phyloP scores from a whole-genome alignment of 2,888 invertebrate species.

The Alsophila aescularia region DNA sequence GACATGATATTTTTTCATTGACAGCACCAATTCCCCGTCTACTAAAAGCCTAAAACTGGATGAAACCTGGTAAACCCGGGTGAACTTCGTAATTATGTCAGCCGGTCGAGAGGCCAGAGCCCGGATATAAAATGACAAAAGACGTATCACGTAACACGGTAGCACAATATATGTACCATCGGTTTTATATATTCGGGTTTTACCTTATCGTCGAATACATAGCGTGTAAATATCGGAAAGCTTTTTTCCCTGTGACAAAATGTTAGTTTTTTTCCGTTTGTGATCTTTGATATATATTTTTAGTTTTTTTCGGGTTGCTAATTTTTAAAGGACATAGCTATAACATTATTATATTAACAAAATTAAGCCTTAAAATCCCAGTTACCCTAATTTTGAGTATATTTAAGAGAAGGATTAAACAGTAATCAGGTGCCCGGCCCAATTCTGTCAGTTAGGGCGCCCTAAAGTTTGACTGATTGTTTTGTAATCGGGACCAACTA shows the following conservation, averaged over 20 bases:
- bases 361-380: constrained; percentile 4
- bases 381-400: constrained; percentile 15
- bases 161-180: constrained; percentile 43
- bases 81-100: constrained; percentile 66
- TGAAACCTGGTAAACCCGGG: constrained; percentile 27
- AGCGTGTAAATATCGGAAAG: not conserved
- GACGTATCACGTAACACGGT: constrained; percentile 58
- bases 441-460: constrained; percentile 13
- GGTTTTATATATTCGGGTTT: not conserved
- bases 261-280: not conserved
- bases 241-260: not conserved
- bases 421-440: constrained; percentile 22
- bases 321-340: too few species aligned
- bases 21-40: too few species aligned
- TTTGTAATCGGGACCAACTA: constrained; percentile 13
- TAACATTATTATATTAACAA: not conserved
- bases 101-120: constrained; percentile 29
- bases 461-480: constrained; percentile 25
- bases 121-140: constrained; percentile 69
- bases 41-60: constrained; percentile 3
- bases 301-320: not conserved
- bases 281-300: not conserved
- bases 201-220: constrained; percentile 14
- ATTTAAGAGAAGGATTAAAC: constrained; percentile 26
- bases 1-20: too few species aligned